Evolutionary conservation across 2,888 invertebrate genomes (phyloP), one percentile per base, ranked within the genome.

Genomic region (Apoderus coryli): DNA sequence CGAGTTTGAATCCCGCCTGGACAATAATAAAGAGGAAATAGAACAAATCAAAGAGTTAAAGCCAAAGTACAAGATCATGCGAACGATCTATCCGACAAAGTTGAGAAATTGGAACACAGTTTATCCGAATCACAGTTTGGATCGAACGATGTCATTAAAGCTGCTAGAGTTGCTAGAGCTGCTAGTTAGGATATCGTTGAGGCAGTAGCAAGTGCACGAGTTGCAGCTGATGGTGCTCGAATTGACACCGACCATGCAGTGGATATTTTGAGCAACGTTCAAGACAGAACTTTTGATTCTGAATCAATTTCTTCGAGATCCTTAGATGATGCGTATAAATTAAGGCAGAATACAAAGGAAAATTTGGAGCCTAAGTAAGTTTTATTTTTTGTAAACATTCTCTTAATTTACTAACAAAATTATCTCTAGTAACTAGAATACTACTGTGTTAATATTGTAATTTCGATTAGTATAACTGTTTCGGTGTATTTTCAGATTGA

Each of bases 81-180:
- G 0, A 53, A 59, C 0, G 57, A 61, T 27, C 56, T 88, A 22
- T 63, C 68, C 10, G 52, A 60, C 3, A 61, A 67, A 47, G 79
- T 79, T 0, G 63, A 72, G 23, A 64, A 64, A 28, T 52, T 81
- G 3, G 72, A 76, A 32, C 58, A 62, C n/a, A 51, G 72, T 32
- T 64, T 69, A 49, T 71, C 54, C 37, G 76, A 66, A 33, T 79
- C 84, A 14, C 68, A 78, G 40, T 68, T 72, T 42, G 72, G 74
- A 29, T 72, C 82, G 0, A 75, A 77, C 37, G 72, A 76, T 44
- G 89, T 89, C 0, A 74, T 90, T 14, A 68, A 67, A 41, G 93
- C 92, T 0, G 90, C 89, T 0, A 81, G 79, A 1, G 86, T 88
- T 0, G 93, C 90, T n/a, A n/a, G n/a, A n/a, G n/a, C n/a, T n/a